Base-by-base conservation (phyloP, 1,140 invertebrate species). In the Pemphigus obesinymphae region DNA sequence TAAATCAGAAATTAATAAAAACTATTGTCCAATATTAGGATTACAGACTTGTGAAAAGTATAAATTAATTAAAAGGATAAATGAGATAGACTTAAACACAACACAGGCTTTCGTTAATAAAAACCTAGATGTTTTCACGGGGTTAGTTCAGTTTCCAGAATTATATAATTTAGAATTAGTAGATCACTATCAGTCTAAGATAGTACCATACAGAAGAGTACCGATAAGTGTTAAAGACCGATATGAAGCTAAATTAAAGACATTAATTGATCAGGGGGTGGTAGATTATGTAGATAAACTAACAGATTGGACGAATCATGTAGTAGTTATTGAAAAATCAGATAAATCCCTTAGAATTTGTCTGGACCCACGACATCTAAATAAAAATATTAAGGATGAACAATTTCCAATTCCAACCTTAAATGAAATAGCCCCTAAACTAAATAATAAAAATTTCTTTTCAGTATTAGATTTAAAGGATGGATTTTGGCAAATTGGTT, bases 401-500 rank as follows among this genome's bases (percentile, higher is more conserved):
- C 29, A 48, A 31, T 75, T 75, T 11, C 17, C 50, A 10, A 55
- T 75, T 20, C 31, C 72, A 50, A 48, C 72, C 1, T 50, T 48
- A 75, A 55, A 75, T 48, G 37, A 75, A 75, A 75, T 75, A 29
- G 37, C 20, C 5, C 43, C 72, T 2, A 75, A 75, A 43, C 20
- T 75, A 0, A 31, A 17, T 20, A 43, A 43, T 75, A 75, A 75
- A 40, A 50, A 7, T 1, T 29, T 75, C 15, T 75, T n/a, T 48
- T 20, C 72, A 10, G 72, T 75, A 20, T 15, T 75, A 29, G 72
- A 75, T n/a, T 75, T 75, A 75, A 75, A 75, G 48, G 40, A 48
- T 75, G 72, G 72, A 31, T 75, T 75, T 43, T 75, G 50, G 43
- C 72, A 40, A 48, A 55, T 75, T 10, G 43, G 29, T 3, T 75